A percentile compares a stretch with the other conserved stretches of the same genome.
These are phyloP conservation scores for Polydrusus pterygomalis DNA, from an alignment of 2,888 invertebrate genomes.

Conservation along the genomic window DNA sequence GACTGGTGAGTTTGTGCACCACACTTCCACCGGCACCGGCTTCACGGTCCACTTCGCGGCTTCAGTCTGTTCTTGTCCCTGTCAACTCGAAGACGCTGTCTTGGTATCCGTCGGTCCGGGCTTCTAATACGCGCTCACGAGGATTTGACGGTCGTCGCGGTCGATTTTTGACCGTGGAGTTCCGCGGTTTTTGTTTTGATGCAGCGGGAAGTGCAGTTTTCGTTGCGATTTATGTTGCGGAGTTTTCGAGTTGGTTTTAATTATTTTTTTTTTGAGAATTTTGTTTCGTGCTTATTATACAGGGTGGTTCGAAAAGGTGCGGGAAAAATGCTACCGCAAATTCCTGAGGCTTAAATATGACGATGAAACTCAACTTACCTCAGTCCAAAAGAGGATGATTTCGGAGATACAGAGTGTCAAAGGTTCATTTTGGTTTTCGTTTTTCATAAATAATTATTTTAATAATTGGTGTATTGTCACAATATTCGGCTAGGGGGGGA, in stretches of 20 bases:
- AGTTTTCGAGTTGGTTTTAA: conserved; percentile 3
- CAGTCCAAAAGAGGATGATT: no score
- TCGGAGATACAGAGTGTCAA: no score
- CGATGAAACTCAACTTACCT: no score
- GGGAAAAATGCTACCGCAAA: no score
- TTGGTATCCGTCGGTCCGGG: background rate
- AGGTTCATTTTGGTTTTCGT: no score
- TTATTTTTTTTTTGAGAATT: background rate
- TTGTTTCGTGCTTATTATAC: background rate
- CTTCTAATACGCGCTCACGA: conserved; percentile 20
- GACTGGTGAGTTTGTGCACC: conserved; percentile 46
- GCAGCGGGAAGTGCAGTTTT: conserved; percentile 4
- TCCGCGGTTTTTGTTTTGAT: conserved; percentile 30
- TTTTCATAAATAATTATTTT: no score
- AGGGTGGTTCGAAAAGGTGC: no score
- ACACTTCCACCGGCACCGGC: conserved; percentile 46
- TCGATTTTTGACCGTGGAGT: conserved; percentile 30
- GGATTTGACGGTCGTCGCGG: conserved; percentile 33
- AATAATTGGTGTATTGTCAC: no score
- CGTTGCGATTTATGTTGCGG: conserved; percentile 4
- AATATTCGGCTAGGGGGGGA: no score
- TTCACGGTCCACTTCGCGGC: conserved; percentile 53
- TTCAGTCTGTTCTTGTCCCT: conserved; percentile 58
- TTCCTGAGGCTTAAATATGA: no score
- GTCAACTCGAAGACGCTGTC: conserved; percentile 41